Evolutionary conservation across 2,113 vertebrate genomes (phyloP), one percentile per base, ranked within the genome.

Genomic region (Spermophilus dauricus): DNA sequence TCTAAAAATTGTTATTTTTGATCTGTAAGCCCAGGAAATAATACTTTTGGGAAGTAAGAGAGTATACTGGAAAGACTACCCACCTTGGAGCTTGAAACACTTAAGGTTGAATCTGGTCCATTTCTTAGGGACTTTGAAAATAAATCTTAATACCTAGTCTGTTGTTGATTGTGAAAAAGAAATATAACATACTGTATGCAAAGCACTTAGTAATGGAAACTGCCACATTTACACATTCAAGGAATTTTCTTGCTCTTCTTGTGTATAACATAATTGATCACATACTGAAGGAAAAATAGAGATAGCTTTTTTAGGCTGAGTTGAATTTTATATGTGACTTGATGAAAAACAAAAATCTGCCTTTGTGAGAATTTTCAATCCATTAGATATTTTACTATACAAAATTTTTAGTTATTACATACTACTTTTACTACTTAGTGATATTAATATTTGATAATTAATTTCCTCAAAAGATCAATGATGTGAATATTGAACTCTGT

Each of bases 1-100:
- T 93, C 61, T 77, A 89, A 92, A 76, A 18, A 7, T 77, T 98
- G 26, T 98, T 73, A 17, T 6, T 53, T 96, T 97, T 86, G 83
- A 82, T 65, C 7, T 95, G 7, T 83, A 84, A 45, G 67, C 30
- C 22, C 11, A 95, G 39, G n/a, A 86, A 89, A 94, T 48, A 53
- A 72, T 24, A 39, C 39, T 77, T 72, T 73, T 28, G 61, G 22
- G 45, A 86, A 8, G 2, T 11, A 34, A 20, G 22, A 48, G 37
- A 81, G 39, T 34, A 14, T 34, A n/a, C 53, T 86, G 70, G 42
- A 65, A 84, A 20, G 39, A 93, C 12, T 72, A 77, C 9, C 56
- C 4, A n/a, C 30, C n/a, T 34, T 89, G 78, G 61, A 56, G 14
- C 16, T 42, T 56, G 70, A 89, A 61, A 13, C 18, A 69, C 17